phyloP scores from a whole-genome alignment of 2,113 vertebrate species.

The Platanista minor region DNA sequence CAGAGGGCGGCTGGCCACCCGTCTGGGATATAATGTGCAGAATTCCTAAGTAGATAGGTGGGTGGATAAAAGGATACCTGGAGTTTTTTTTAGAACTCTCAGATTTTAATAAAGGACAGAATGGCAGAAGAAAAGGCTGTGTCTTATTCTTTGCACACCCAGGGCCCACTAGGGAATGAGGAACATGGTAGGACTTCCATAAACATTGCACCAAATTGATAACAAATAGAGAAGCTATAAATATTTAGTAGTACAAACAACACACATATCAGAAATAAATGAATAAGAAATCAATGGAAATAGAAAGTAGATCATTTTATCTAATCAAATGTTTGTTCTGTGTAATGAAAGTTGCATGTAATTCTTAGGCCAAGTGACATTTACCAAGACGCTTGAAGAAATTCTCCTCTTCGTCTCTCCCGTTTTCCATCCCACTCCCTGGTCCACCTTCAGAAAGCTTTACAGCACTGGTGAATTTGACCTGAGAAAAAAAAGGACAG shows the following conservation, averaged over 20 bases:
- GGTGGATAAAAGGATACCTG: neutral
- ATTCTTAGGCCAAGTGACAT: constrained; percentile 93
- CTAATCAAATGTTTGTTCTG: constrained; percentile 94
- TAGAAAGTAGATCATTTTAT: constrained; percentile 80
- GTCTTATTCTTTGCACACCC: neutral
- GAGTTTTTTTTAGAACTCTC: neutral
- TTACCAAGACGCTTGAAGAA: constrained; percentile 99
- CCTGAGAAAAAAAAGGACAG: constrained; percentile 78
- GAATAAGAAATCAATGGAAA: constrained; percentile 38
- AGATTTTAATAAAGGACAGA: constrained; percentile 25
- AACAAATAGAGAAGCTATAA: constrained; percentile 21
- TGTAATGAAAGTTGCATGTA: constrained; percentile 92
- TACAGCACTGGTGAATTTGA: constrained; percentile 98
- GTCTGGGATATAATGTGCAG: neutral
- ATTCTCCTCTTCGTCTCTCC: constrained; percentile 98
- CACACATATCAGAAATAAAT: constrained; percentile 46
- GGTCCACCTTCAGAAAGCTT: constrained; percentile 94
- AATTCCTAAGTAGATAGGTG: constrained; percentile 2
- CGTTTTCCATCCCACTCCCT: constrained; percentile 87
- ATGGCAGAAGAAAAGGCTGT: neutral
- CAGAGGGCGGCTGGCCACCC: constrained; percentile 21
- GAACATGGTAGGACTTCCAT: neutral
- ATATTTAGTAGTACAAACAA: neutral
- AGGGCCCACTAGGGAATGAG: neutral
- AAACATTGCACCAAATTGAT: neutral